Percentiles rank a stretch among this genome's conserved stretches.
Evolutionary conservation across 2,113 vertebrate genomes (phyloP).

Genomic region (Gymnocephalus cernua): DNA sequence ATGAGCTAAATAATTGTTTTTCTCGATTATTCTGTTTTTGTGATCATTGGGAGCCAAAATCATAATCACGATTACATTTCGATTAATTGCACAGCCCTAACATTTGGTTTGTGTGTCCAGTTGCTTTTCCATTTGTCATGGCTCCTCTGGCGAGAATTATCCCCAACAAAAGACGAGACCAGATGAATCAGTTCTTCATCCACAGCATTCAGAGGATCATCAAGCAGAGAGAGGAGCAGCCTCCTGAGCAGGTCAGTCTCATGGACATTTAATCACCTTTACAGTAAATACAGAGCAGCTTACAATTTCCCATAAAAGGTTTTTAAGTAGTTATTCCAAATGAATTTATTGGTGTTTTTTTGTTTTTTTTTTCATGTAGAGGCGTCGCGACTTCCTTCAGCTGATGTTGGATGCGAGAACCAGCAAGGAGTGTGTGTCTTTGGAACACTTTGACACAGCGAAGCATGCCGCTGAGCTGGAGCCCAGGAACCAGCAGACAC

Average conservation of each 20-base stretch:
- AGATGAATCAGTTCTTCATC: conserved; percentile 91
- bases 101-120: conserved; percentile 76
- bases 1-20: too few relatives aligned
- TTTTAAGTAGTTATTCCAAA: not conserved
- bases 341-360: not conserved
- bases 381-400: conserved; percentile 94
- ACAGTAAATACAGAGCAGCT: not conserved
- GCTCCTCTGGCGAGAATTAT: conserved; percentile 84
- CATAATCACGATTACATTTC: too few relatives aligned
- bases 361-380: conserved; percentile 76
- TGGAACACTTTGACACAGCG: conserved; percentile 79
- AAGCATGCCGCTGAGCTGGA: conserved; percentile 50
- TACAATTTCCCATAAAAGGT: not conserved
- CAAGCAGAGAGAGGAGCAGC: conserved; percentile 88
- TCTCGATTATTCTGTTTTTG: too few relatives aligned
- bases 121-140: conserved; percentile 91
- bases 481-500: not conserved
- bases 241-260: conserved; percentile 86
- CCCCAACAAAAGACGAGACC: conserved; percentile 86
- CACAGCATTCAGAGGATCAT: conserved; percentile 88
- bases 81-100: too few relatives aligned
- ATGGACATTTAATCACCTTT: not conserved
- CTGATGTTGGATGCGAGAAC: conserved; percentile 88
- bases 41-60: too few relatives aligned
- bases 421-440: conserved; percentile 54